Evolutionary conservation across 1,140 invertebrate species (phyloP).

Genomic region (Drosophila bocki): DNA sequence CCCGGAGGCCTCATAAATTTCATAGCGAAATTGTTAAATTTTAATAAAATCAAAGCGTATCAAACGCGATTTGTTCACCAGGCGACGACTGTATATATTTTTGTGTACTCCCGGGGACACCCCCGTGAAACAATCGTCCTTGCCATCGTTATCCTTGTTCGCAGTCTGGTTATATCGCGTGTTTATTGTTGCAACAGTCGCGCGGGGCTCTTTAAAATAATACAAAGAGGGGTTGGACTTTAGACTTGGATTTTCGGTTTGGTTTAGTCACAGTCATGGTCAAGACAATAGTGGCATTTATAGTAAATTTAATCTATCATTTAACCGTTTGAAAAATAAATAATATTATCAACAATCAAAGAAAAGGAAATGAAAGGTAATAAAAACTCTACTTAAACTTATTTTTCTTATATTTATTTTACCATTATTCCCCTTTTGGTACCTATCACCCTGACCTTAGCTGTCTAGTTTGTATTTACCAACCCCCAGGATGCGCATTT

Average conservation of each 20-base stretch:
- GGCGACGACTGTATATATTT: constrained; percentile 38
- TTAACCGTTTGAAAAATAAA: background rate
- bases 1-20: constrained; percentile 72
- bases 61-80: constrained; percentile 81
- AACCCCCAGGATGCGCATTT: constrained; percentile 48
- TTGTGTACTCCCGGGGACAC: background rate
- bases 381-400: background rate
- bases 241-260: constrained; percentile 16
- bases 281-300: background rate
- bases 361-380: background rate
- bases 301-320: no score
- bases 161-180: constrained; percentile 79
- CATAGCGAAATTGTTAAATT: constrained; percentile 80
- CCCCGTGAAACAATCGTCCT: constrained; percentile 36
- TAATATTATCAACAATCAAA: background rate
- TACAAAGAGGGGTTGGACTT: constrained; percentile 62
- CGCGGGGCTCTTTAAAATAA: constrained; percentile 75
- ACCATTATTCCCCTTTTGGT: background rate
- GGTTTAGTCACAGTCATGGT: background rate
- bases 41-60: constrained; percentile 84
- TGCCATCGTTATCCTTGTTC: constrained; percentile 79
- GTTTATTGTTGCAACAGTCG: constrained; percentile 83
- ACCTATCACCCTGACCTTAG: background rate
- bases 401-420: background rate
- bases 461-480: background rate